These are phyloP conservation scores for Timema cristinae DNA, from an alignment of 2,888 invertebrate genomes.

Conservation along the genomic window DNA sequence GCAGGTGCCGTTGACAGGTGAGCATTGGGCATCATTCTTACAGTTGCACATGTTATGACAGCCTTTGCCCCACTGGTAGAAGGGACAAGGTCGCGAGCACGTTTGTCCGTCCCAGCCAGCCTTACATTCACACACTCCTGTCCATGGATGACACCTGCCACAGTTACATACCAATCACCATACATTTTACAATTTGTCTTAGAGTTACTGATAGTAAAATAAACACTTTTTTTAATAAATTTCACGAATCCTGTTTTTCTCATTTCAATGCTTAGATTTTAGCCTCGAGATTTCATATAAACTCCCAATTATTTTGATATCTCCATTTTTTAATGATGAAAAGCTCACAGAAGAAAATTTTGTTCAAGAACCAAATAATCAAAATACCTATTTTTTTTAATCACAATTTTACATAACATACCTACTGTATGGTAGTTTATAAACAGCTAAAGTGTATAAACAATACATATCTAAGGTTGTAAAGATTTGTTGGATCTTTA, in stretches of 20 bases:
- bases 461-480: too few relatives aligned
- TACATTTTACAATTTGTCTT: background rate
- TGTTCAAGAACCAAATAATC: too few relatives aligned
- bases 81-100: conserved; percentile 76
- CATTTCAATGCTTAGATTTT: background rate
- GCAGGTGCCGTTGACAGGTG: conserved; percentile 79
- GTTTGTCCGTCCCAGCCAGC: conserved; percentile 80
- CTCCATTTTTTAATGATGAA: too few relatives aligned
- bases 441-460: too few relatives aligned
- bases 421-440: too few relatives aligned
- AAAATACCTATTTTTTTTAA: too few relatives aligned
- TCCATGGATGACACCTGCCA: conserved; percentile 75
- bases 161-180: conserved; percentile 14
- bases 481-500: too few relatives aligned
- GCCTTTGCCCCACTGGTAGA: conserved; percentile 75
- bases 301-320: too few relatives aligned
- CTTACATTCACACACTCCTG: conserved; percentile 72
- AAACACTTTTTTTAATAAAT: conserved; percentile 11
- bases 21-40: conserved; percentile 80
- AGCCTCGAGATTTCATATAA: too few relatives aligned
- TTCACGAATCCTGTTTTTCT: conserved; percentile 11
- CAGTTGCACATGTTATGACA: conserved; percentile 75
- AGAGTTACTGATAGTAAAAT: conserved; percentile 13
- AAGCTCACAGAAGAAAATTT: too few relatives aligned
- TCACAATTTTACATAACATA: too few relatives aligned